A percentile compares a stretch with the other conserved stretches of the same genome.
Conservation (phyloP, 2,113 vertebrate species). For the Hiodon tergisus region DNA sequence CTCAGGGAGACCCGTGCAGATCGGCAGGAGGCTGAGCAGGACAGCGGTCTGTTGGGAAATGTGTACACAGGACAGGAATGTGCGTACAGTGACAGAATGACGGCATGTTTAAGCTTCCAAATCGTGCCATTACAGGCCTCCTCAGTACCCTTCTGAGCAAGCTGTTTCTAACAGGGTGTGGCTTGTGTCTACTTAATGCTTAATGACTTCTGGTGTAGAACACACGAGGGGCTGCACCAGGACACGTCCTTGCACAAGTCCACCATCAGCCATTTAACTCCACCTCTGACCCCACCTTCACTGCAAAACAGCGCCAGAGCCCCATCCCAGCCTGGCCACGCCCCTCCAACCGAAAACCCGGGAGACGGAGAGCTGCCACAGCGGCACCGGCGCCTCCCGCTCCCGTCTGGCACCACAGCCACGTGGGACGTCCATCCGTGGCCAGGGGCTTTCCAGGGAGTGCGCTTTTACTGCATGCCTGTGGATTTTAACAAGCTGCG, state of each 20-base stretch:
- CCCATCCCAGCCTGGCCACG: no score
- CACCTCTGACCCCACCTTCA: no score
- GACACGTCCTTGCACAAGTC: no score
- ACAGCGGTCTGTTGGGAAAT: neutral
- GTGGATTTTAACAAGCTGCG: conserved; percentile 1
- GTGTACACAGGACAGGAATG: neutral
- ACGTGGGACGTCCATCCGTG: conserved; percentile 7
- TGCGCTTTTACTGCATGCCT: conserved; percentile 13
- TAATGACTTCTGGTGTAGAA: neutral
- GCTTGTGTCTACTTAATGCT: neutral
- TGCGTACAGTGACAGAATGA: neutral
- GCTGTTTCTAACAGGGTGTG: neutral
- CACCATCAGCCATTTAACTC: no score
- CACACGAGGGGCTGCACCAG: neutral
- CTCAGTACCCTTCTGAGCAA: neutral
- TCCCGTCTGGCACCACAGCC: neutral
- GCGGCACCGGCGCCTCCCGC: neutral
- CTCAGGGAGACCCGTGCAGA: neutral
- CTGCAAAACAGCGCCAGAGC: no score
- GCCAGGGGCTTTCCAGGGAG: neutral
- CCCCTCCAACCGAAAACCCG: no score
- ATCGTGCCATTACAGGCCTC: conserved; percentile 4
- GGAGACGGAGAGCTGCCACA: no score
- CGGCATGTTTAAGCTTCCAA: neutral
- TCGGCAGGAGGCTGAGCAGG: neutral